These are phyloP conservation scores for Alauda arvensis DNA, from an alignment of 2,797 vertebrate genomes.

Conservation along the genomic window DNA sequence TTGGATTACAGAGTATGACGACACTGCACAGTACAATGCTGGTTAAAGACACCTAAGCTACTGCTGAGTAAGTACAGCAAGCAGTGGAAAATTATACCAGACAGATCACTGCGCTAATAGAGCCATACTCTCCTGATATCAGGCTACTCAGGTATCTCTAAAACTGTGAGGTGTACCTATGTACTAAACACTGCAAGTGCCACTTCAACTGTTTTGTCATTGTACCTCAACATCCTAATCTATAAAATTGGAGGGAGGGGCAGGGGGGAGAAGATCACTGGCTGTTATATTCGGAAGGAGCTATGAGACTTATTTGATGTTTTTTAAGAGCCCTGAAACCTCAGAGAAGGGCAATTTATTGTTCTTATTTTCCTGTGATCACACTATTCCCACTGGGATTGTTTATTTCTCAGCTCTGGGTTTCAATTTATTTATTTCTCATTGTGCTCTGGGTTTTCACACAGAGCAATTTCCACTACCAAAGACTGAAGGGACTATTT, in stretches of 20 bases:
- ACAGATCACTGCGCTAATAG: conserved; percentile 2
- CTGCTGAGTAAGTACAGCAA: conserved; percentile 22
- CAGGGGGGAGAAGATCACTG: background rate
- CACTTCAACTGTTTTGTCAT: background rate
- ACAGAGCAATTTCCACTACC: conserved; percentile 59
- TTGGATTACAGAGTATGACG: background rate
- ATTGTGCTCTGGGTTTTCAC: conserved; percentile 57
- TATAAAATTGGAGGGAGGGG: background rate
- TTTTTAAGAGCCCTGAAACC: conserved; percentile 47
- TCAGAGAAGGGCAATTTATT: conserved; percentile 59
- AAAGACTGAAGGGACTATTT: conserved; percentile 63
- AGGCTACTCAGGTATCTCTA: conserved; percentile 13
- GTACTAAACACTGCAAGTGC: background rate
- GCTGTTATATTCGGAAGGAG: background rate
- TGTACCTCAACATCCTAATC: conserved; percentile 11
- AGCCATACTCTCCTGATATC: background rate
- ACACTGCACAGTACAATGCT: background rate
- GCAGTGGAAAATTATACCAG: conserved; percentile 26
- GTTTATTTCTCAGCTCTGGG: conserved; percentile 62
- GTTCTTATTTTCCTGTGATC: conserved; percentile 60
- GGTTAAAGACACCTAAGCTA: conserved; percentile 5
- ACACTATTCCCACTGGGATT: conserved; percentile 53
- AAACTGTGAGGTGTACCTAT: background rate
- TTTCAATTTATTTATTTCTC: conserved; percentile 65
- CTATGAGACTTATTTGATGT: conserved; percentile 27